These are phyloP conservation scores for Eidolon dupreanum DNA, from an alignment of 2,797 vertebrate genomes.

Conservation along the genomic window DNA sequence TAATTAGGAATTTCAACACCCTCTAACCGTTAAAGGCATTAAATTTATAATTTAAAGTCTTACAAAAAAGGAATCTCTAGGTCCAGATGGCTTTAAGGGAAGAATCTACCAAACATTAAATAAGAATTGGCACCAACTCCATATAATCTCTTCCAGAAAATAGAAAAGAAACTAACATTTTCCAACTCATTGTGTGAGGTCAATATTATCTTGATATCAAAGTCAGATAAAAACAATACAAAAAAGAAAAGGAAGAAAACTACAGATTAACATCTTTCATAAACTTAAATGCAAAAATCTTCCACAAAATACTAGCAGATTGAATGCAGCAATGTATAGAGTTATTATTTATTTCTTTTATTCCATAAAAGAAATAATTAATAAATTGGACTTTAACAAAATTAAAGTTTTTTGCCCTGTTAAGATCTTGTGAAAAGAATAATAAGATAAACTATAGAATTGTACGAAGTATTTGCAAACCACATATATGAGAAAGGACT, in stretches of 20 bases:
- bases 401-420: neutral
- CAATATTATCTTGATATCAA: neutral
- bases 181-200: neutral
- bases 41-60: slow-evolving; percentile 13
- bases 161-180: neutral
- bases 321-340: neutral
- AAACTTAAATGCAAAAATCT: neutral
- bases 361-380: neutral
- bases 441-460: neutral
- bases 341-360: neutral
- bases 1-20: neutral
- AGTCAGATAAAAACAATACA: neutral
- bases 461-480: neutral
- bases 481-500: neutral
- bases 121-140: neutral
- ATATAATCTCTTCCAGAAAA: neutral
- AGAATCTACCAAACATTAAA: slow-evolving; percentile 17
- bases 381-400: neutral
- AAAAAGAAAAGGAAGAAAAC: neutral
- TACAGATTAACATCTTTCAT: neutral
- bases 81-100: neutral
- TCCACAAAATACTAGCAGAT: neutral
- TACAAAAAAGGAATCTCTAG: neutral
- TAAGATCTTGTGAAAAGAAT: neutral
- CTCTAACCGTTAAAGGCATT: neutral